Conservation (phyloP, 2,113 vertebrate species). For the Crotalus tigris region DNA sequence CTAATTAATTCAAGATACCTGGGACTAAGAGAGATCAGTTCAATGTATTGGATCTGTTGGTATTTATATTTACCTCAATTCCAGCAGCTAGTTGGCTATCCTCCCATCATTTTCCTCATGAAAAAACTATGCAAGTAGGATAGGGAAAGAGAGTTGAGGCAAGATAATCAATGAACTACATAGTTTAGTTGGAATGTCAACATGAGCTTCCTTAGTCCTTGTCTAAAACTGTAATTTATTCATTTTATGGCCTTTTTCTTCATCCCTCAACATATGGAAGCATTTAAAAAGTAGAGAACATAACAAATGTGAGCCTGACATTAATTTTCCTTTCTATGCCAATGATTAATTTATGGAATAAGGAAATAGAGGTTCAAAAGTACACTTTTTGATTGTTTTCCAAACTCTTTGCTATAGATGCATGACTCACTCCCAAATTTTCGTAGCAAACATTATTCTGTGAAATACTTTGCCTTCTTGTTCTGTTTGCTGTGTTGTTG, state of each 20-base stretch:
- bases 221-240: not conserved
- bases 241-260: not conserved
- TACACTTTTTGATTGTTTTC: not conserved
- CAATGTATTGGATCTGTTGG: not conserved
- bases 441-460: not conserved
- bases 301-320: not conserved
- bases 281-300: not conserved
- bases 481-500: not conserved
- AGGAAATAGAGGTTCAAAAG: no score
- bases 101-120: not conserved
- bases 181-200: not conserved
- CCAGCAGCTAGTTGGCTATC: not conserved
- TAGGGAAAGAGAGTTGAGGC: not conserved
- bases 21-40: not conserved
- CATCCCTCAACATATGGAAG: not conserved
- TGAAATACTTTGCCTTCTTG: not conserved
- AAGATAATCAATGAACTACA: not conserved
- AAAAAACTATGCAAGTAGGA: not conserved
- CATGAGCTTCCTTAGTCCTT: not conserved
- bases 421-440: not conserved
- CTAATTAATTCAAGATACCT: not conserved
- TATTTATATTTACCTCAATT: not conserved
- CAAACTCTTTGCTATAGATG: not conserved
- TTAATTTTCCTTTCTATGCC: not conserved
- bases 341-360: not conserved